Evolutionary conservation across 2,888 invertebrate genomes (phyloP).

Genomic region (Diarsia mendica): DNA sequence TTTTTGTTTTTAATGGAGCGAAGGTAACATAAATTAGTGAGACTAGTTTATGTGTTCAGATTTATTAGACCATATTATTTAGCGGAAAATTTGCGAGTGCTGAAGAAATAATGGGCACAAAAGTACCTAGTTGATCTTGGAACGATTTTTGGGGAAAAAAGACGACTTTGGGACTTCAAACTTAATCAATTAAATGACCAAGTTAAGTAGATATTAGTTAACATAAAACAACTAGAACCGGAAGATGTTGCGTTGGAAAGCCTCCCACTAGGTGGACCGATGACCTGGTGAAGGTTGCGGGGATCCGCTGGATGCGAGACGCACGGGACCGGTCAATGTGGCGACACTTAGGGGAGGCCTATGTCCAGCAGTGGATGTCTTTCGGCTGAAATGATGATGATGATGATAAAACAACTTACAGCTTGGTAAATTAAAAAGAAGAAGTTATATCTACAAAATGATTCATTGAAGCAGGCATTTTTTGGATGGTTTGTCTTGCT

Average conservation of each 20-base stretch:
- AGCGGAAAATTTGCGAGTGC: slow-evolving; percentile 39
- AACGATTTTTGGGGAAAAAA: not conserved
- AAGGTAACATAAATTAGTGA: slow-evolving; percentile 37
- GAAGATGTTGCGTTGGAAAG: too few species aligned
- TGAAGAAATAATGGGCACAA: slow-evolving; percentile 8
- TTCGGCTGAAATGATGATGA: too few species aligned
- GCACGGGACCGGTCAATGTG: too few species aligned
- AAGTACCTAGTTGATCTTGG: not conserved
- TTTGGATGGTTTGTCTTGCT: not conserved
- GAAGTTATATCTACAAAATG: not conserved
- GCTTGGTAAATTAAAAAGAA: not conserved
- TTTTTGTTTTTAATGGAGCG: slow-evolving; percentile 52
- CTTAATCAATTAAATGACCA: not conserved
- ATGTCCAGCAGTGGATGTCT: too few species aligned
- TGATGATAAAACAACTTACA: not conserved
- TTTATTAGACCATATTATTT: slow-evolving; percentile 47
- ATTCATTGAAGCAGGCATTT: not conserved
- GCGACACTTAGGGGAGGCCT: too few species aligned
- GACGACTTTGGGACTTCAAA: not conserved
- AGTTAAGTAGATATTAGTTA: too few species aligned
- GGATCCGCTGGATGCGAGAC: too few species aligned
- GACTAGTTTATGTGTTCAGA: slow-evolving; percentile 37
- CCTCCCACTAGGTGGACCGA: too few species aligned
- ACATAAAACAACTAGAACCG: too few species aligned
- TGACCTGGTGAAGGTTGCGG: too few species aligned